Conservation (phyloP, 2,888 invertebrate genomes). For the Oscheius sp. region DNA sequence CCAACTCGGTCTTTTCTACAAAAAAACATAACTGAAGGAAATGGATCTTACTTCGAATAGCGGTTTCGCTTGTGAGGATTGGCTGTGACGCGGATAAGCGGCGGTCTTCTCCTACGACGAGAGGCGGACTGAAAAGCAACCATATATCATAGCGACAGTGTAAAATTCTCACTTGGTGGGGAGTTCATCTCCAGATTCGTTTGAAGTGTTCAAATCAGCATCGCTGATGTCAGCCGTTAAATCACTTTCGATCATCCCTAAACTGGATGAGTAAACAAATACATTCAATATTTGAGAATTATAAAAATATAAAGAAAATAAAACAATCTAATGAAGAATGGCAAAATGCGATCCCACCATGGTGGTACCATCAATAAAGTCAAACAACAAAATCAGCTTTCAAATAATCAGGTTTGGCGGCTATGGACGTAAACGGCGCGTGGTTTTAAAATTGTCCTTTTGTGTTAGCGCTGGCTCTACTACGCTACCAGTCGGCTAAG, state of each 20-base stretch:
- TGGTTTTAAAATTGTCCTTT: too few species aligned
- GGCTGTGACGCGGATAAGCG: constrained; percentile 10
- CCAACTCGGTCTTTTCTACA: neutral
- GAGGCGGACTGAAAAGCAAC: neutral
- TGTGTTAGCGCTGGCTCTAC: too few species aligned
- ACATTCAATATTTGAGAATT: neutral
- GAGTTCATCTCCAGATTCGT: neutral
- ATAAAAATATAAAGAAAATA: neutral
- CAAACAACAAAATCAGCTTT: too few species aligned
- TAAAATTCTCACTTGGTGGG: neutral
- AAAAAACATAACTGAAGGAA: neutral
- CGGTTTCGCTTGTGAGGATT: neutral
- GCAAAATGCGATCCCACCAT: too few species aligned
- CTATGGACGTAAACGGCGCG: too few species aligned
- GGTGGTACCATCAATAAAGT: too few species aligned
- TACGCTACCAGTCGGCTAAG: too few species aligned
- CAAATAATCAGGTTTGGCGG: too few species aligned
- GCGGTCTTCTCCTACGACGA: neutral
- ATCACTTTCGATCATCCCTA: neutral
- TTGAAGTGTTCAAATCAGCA: neutral
- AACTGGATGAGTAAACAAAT: too few species aligned
- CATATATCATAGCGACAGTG: too few species aligned
- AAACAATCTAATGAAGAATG: neutral
- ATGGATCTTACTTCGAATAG: neutral
- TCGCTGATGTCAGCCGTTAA: constrained; percentile 12